Evolutionary conservation across 2,113 vertebrate genomes (phyloP), one percentile per base, ranked within the genome.

Genomic region (Oceanodroma tethys): DNA sequence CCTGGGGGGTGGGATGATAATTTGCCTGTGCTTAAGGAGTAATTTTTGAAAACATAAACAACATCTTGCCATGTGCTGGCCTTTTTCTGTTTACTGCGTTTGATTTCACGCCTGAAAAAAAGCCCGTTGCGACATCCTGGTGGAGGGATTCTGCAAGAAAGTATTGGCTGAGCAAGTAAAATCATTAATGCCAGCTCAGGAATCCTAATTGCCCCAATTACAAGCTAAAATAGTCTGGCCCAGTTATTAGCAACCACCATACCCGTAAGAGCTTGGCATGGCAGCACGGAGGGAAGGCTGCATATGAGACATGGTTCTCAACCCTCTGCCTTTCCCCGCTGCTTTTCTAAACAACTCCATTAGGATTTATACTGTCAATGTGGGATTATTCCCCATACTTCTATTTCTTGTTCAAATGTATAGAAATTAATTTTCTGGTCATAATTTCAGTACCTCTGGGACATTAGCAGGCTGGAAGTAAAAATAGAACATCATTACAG

Each of bases 391-490:
- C 84, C 68, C 82, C 63, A 59, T 72, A 92, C 73, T 96, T 95
- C 79, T 93, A 88, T 86, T 97, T 96, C 91, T 97, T 93, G 66
- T 95, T 86, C 93, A 97, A 97, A 98, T 78, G 92, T 93, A 96
- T 96, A 98, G 60, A 97, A 98, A 98, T 98, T 98, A 98, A 98
- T 98, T 98, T 98, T 97, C 96, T 97, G 97, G 88, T 94, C 95
- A 97, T 98, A 97, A 98, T 98, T 98, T 97, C 91, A 73, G 96
- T 94, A 94, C 97, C 97, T 97, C 88, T 95, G 97, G 93, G 97
- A 97, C 88, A 97, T 97, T 97, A 97, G 94, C 67, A 92, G 90
- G 92, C 96, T 95, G 86, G 56, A 97, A 97, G 96, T 96, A 98
- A 98, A 98, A 98, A 98, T 92, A 98, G 97, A 98, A 97, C 56